phyloP scores from a whole-genome alignment of 2,113 vertebrate genomes.

The Gobius niger region DNA sequence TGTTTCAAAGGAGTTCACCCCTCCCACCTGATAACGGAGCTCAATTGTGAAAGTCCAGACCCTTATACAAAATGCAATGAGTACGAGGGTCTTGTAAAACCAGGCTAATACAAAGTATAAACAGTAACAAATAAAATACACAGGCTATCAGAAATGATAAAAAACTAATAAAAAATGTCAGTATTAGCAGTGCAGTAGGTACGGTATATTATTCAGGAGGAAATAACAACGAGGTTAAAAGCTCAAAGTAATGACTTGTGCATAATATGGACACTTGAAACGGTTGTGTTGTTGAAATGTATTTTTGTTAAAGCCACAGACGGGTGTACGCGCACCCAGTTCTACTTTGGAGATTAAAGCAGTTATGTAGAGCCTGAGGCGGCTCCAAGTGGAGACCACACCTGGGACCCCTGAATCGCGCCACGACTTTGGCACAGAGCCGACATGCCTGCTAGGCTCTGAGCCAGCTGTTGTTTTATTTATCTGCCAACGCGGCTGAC shows the following conservation, averaged over 20 bases:
- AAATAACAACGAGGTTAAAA: neutral
- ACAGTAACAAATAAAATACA: too few species aligned
- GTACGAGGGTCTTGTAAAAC: too few species aligned
- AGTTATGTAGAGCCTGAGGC: slow-evolving; percentile 67
- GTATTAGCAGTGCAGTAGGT: too few species aligned
- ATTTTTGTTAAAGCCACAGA: slow-evolving; percentile 20
- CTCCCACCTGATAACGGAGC: too few species aligned
- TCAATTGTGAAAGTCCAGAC: too few species aligned
- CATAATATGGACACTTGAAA: neutral
- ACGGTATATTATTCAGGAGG: too few species aligned
- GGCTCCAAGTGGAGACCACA: slow-evolving; percentile 62
- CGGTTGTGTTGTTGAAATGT: neutral
- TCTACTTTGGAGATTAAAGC: slow-evolving; percentile 57
- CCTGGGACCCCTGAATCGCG: slow-evolving; percentile 66
- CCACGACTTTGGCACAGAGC: slow-evolving; percentile 58
- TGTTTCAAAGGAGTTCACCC: too few species aligned
- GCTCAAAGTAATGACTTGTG: neutral
- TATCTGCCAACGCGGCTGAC: slow-evolving; percentile 71
- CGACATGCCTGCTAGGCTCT: slow-evolving; percentile 38
- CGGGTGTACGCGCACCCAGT: slow-evolving; percentile 31
- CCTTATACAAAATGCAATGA: too few species aligned
- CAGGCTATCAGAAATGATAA: too few species aligned
- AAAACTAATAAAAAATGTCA: too few species aligned
- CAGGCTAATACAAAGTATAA: too few species aligned
- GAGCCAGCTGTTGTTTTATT: slow-evolving; percentile 76